Conservation (phyloP, 2,797 vertebrate genomes). For the Chlorospingus semifuscus region DNA sequence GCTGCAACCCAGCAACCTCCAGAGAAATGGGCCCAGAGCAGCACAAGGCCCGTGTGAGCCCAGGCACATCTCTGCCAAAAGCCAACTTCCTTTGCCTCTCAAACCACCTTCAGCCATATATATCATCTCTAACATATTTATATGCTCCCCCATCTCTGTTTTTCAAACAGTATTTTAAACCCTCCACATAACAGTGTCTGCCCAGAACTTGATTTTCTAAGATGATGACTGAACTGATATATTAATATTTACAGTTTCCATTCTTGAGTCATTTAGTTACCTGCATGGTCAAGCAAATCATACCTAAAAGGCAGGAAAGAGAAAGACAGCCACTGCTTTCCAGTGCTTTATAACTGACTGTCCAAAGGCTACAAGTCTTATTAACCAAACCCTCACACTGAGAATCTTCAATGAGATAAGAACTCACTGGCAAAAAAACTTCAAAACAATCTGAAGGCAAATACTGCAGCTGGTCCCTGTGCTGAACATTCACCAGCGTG, state of each 20-base stretch:
- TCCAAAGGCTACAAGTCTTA: not conserved
- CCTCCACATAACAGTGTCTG: not conserved
- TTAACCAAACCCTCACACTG: not conserved
- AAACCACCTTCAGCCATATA: not conserved
- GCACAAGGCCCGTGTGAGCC: accelerated
- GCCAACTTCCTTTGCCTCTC: not conserved
- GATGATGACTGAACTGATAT: not conserved
- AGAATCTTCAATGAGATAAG: not conserved
- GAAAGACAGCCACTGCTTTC: not conserved
- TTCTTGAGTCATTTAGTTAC: not conserved
- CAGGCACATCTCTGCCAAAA: not conserved
- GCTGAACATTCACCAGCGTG: not conserved
- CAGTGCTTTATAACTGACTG: not conserved
- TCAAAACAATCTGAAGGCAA: not conserved
- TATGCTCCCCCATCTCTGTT: not conserved
- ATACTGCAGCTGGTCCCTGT: not conserved
- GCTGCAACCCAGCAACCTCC: not conserved
- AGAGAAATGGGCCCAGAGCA: not conserved
- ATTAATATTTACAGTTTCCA: not conserved
- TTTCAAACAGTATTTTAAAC: not conserved
- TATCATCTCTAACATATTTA: not conserved
- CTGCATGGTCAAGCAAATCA: not conserved
- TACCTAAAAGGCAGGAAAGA: not conserved
- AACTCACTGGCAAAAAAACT: not conserved
- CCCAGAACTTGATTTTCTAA: not conserved